A percentile compares a stretch with the other conserved stretches of the same genome.
Evolutionary conservation across 2,888 invertebrate species (phyloP).

Genomic region (Heliconius erato): DNA sequence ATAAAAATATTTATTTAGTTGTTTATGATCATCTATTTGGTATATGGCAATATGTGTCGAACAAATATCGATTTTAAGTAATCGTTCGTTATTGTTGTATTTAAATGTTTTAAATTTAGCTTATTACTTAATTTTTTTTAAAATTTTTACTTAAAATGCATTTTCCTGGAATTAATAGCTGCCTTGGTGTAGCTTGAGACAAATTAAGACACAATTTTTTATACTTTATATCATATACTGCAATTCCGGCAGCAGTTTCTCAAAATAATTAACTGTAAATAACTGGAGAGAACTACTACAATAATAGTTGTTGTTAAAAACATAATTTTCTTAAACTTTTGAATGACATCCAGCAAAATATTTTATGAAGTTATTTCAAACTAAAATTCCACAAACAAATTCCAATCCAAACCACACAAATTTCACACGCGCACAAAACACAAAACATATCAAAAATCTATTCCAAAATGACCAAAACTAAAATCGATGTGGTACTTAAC

Average conservation of each 20-base stretch:
- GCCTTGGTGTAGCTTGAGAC: background rate
- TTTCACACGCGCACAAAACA: background rate
- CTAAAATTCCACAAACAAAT: background rate
- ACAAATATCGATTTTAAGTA: slow-evolving; percentile 44
- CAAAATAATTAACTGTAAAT: background rate
- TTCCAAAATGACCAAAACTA: no score
- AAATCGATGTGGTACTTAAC: background rate
- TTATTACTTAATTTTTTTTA: background rate
- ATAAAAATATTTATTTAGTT: slow-evolving; percentile 31
- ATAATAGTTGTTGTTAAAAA: background rate
- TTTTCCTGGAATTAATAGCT: background rate
- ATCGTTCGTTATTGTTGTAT: slow-evolving; percentile 28
- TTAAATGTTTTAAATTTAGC: background rate
- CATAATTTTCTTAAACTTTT: background rate
- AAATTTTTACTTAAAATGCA: background rate
- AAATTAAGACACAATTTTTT: background rate
- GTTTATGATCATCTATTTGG: slow-evolving; percentile 44
- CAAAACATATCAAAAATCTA: background rate
- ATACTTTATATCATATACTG: background rate
- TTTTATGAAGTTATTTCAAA: background rate
- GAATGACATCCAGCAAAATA: background rate
- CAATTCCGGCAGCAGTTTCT: background rate
- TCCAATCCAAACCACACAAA: background rate
- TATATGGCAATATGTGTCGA: slow-evolving; percentile 34
- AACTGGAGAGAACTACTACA: background rate